Percentiles rank a stretch among this genome's conserved stretches.
These are phyloP conservation scores for Himalopsyche tibetana DNA, from an alignment of 2,888 invertebrate species.

Conservation along the genomic window DNA sequence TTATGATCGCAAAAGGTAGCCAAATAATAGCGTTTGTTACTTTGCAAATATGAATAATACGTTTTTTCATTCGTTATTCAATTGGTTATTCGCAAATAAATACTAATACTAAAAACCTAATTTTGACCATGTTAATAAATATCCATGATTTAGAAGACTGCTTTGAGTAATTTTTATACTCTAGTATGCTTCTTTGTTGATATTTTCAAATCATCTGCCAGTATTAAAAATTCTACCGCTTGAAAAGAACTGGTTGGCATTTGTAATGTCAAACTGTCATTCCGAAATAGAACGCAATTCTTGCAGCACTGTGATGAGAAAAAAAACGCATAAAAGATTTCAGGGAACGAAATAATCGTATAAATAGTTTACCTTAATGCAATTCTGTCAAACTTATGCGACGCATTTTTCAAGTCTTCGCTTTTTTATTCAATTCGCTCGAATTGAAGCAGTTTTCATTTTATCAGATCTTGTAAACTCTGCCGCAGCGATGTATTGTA, in stretches of 20 bases:
- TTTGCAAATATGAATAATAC: too few relatives aligned
- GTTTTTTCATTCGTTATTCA: too few relatives aligned
- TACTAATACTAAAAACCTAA: too few relatives aligned
- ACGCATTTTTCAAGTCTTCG: background rate
- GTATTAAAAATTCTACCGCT: too few relatives aligned
- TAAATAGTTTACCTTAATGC: slow-evolving; percentile 26
- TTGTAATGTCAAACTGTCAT: slow-evolving; percentile 3
- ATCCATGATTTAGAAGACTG: too few relatives aligned
- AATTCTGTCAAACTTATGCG: slow-evolving; percentile 5
- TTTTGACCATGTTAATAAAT: too few relatives aligned
- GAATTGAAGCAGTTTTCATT: background rate
- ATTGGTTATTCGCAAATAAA: too few relatives aligned
- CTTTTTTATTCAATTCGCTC: slow-evolving; percentile 2
- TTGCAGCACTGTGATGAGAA: background rate
- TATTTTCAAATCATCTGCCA: too few relatives aligned
- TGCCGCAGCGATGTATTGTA: background rate
- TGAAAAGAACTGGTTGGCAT: background rate
- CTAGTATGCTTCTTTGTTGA: too few relatives aligned
- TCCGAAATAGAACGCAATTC: slow-evolving; percentile 20
- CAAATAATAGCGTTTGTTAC: too few relatives aligned
- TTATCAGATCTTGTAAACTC: background rate
- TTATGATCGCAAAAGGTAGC: too few relatives aligned
- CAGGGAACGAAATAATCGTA: slow-evolving; percentile 9
- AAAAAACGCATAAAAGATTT: background rate
- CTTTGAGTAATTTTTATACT: too few relatives aligned